Percentiles rank a stretch among this genome's conserved stretches.
phyloP scores from a whole-genome alignment of 2,797 vertebrate genomes.

The Allobates femoralis region DNA sequence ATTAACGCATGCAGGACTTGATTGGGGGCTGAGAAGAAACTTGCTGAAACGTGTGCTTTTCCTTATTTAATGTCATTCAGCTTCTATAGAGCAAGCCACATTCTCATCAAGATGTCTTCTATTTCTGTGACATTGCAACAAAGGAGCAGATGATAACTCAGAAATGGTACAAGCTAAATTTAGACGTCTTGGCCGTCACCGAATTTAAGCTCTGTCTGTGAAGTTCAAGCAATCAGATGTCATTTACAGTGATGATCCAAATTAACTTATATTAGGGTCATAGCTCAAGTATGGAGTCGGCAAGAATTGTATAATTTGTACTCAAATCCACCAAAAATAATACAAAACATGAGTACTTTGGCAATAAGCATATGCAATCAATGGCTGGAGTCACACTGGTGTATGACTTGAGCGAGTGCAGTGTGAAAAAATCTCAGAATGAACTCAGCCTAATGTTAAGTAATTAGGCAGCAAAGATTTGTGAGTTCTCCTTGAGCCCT shows the following conservation, averaged over 20 bases:
- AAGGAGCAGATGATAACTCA: conserved; percentile 70
- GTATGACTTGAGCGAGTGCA: too few relatives aligned
- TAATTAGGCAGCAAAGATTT: too few relatives aligned
- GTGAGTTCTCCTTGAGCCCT: too few relatives aligned
- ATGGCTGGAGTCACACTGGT: too few relatives aligned
- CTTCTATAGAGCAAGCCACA: conserved; percentile 51
- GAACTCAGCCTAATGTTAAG: too few relatives aligned
- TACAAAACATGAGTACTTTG: too few relatives aligned
- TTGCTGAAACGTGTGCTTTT: conserved; percentile 40
- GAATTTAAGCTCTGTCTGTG: conserved; percentile 55
- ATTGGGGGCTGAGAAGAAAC: conserved; percentile 52
- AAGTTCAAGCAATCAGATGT: conserved; percentile 54
- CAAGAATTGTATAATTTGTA: not conserved
- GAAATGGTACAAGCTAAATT: conserved; percentile 71
- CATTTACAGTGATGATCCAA: not conserved
- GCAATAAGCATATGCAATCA: too few relatives aligned
- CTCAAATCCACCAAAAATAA: too few relatives aligned
- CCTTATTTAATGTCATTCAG: conserved; percentile 63
- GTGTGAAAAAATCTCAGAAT: too few relatives aligned
- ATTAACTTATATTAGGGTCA: not conserved
- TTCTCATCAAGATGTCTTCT: conserved; percentile 67
- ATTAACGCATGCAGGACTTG: conserved; percentile 65
- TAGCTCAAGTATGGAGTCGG: not conserved
- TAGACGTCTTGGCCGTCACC: conserved; percentile 67
- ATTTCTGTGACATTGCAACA: conserved; percentile 68